Percentiles rank a stretch among this genome's conserved stretches.
Evolutionary conservation across 2,113 vertebrate genomes (phyloP).

Genomic region (Pseudorhombus dupliciocellatus): DNA sequence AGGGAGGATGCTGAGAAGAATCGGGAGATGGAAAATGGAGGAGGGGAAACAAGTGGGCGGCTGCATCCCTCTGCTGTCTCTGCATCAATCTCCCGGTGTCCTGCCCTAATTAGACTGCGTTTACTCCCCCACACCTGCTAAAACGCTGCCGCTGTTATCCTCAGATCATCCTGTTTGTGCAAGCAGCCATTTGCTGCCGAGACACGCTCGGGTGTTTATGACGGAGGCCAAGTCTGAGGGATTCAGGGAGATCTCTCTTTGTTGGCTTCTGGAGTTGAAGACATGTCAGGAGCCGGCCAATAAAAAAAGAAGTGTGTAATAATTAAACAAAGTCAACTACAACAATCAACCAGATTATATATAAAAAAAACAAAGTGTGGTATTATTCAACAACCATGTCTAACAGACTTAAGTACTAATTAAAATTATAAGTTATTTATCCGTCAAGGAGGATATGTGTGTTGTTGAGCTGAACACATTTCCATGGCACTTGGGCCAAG

Average conservation of each 20-base stretch:
- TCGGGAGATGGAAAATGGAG: constrained; percentile 22
- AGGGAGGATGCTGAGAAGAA: constrained; percentile 22
- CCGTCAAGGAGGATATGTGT: no score
- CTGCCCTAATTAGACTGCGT: constrained; percentile 54
- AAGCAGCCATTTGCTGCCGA: constrained; percentile 41
- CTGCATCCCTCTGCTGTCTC: constrained; percentile 33
- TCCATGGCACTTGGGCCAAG: no score
- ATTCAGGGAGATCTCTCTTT: background rate
- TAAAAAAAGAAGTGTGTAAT: background rate
- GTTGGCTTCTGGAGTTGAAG: background rate
- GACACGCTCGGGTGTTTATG: constrained; percentile 2
- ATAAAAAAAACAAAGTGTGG: no score
- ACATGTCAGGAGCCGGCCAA: background rate
- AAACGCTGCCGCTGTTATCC: constrained; percentile 45
- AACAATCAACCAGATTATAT: background rate
- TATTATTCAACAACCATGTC: background rate
- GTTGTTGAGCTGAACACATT: no score
- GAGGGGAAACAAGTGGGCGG: constrained; percentile 59
- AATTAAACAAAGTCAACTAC: background rate
- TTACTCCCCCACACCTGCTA: constrained; percentile 48
- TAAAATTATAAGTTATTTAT: background rate
- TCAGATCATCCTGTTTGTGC: constrained; percentile 51
- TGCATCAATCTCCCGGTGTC: constrained; percentile 51
- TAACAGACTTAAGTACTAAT: background rate
- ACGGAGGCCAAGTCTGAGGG: constrained; percentile 2